Percentiles rank a stretch among this genome's conserved stretches.
Evolutionary conservation across 2,113 vertebrate species (phyloP).

Genomic region (Fulmarus glacialis): DNA sequence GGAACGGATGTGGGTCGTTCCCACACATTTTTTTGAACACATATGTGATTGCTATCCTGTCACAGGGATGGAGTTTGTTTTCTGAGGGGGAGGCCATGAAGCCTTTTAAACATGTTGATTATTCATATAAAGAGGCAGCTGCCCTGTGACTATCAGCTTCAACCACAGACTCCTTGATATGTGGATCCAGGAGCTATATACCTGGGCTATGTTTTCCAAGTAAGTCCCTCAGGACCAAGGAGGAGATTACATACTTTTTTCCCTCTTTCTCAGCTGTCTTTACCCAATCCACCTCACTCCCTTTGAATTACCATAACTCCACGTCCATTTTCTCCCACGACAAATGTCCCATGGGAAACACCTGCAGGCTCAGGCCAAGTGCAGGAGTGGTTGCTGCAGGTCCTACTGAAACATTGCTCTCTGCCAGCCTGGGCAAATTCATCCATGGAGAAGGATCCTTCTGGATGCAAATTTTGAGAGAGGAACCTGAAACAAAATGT

Average conservation of each 20-base stretch:
- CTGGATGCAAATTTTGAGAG: background rate
- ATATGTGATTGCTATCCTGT: background rate
- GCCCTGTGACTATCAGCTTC: background rate
- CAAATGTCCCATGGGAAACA: background rate
- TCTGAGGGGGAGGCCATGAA: background rate
- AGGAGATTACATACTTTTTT: background rate
- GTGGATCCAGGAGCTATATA: background rate
- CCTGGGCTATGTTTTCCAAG: background rate
- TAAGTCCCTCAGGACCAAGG: background rate
- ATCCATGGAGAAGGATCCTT: background rate
- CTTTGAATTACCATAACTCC: background rate
- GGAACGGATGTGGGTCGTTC: background rate
- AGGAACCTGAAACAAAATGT: background rate
- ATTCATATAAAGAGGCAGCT: background rate
- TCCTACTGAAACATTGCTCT: background rate
- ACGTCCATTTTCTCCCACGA: background rate
- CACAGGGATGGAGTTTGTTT: background rate
- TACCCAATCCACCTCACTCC: background rate
- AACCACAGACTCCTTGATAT: rapidly evolving
- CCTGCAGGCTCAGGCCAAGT: background rate
- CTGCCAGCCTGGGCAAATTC: background rate
- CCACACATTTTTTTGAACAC: background rate
- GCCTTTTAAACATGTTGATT: background rate
- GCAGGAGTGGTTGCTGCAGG: background rate
- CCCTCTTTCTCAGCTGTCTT: background rate